Evolutionary conservation across 2,888 invertebrate genomes (phyloP).

Genomic region (Drosophila flavopinicola): DNA sequence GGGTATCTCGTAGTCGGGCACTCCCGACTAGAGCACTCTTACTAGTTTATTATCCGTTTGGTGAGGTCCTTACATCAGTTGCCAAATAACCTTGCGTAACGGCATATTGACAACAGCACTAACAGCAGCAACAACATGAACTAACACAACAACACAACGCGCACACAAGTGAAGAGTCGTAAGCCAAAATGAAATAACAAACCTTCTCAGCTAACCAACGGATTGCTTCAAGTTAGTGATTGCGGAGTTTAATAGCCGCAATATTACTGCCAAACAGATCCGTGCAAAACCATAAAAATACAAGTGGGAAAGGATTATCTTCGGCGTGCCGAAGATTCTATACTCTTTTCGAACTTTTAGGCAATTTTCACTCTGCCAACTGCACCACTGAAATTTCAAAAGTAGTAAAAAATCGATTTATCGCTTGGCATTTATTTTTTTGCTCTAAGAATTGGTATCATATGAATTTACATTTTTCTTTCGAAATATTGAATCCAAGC

Average conservation of each 20-base stretch:
- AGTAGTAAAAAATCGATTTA: too few species aligned
- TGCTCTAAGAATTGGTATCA: too few species aligned
- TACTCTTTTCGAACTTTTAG: too few species aligned
- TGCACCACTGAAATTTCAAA: too few species aligned
- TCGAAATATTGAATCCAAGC: too few species aligned
- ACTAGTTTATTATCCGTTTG: constrained; percentile 10
- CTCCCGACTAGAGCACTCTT: too few species aligned
- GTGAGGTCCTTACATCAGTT: constrained; percentile 26
- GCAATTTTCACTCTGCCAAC: too few species aligned
- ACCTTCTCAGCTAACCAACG: constrained; percentile 71
- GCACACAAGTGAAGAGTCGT: constrained; percentile 18
- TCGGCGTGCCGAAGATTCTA: too few species aligned
- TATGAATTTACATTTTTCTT: too few species aligned
- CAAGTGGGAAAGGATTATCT: too few species aligned
- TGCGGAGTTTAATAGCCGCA: constrained; percentile 78
- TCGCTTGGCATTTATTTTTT: too few species aligned
- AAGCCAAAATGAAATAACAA: constrained; percentile 21
- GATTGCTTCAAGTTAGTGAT: constrained; percentile 77
- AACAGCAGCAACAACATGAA: constrained; percentile 20
- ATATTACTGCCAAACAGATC: constrained; percentile 76
- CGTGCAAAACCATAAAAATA: constrained; percentile 65
- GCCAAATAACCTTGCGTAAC: constrained; percentile 63
- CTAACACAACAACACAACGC: constrained; percentile 4
- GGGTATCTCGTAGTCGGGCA: too few species aligned
- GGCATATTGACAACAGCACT: constrained; percentile 40